phyloP scores from a whole-genome alignment of 2,888 invertebrate species.

The Carcina quercana region DNA sequence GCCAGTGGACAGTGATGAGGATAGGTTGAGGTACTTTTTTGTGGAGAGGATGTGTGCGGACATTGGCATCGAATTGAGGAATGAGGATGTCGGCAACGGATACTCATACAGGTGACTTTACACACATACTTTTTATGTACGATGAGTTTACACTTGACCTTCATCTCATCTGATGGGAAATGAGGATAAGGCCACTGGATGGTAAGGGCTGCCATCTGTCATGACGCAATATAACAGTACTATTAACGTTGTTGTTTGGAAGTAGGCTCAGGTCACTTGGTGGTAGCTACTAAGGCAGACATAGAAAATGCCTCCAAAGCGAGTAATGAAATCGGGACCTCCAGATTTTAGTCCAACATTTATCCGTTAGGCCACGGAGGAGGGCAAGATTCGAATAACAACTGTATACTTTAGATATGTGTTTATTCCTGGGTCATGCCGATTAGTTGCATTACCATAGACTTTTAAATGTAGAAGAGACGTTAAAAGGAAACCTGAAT shows the following conservation, averaged over 20 bases:
- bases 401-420: too few species aligned
- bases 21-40: slow-evolving; percentile 44
- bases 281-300: background rate
- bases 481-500: too few species aligned
- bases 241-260: background rate
- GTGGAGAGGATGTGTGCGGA: slow-evolving; percentile 52
- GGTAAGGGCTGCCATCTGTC: background rate
- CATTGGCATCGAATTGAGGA: slow-evolving; percentile 53
- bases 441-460: too few species aligned
- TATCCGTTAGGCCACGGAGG: too few species aligned
- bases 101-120: slow-evolving; percentile 52
- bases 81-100: slow-evolving; percentile 57
- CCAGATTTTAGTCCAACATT: too few species aligned
- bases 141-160: background rate
- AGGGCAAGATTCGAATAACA: too few species aligned
- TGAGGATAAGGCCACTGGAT: background rate
- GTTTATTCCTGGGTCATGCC: too few species aligned
- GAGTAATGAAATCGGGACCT: too few species aligned
- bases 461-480: too few species aligned
- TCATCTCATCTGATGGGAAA: background rate
- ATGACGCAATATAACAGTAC: background rate
- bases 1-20: slow-evolving; percentile 40
- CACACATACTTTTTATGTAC: background rate
- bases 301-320: too few species aligned
- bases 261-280: background rate